Percentiles rank a stretch among this genome's conserved stretches.
phyloP scores from a whole-genome alignment of 2,113 vertebrate genomes.

The Holacanthus passer region DNA sequence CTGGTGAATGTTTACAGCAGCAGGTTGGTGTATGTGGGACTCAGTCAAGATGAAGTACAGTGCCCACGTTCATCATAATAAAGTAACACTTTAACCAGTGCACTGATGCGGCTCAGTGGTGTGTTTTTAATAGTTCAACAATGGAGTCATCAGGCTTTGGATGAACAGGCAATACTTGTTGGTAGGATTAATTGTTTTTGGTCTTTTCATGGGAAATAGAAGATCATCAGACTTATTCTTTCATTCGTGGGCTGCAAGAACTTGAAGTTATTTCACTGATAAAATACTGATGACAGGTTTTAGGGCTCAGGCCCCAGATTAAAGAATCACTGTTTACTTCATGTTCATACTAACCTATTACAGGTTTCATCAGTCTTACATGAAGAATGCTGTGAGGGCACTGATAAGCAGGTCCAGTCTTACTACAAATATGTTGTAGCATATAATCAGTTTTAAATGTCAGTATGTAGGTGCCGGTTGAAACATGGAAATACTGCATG shows the following conservation, averaged over 20 bases:
- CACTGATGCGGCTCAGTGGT: background rate
- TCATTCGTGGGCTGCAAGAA: background rate
- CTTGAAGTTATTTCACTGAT: background rate
- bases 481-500: slow-evolving; percentile 10
- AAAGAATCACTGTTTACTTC: background rate
- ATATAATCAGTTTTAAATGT: slow-evolving; percentile 51
- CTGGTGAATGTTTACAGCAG: background rate
- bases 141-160: background rate
- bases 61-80: background rate
- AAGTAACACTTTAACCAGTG: background rate
- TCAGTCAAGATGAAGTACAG: background rate
- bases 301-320: background rate
- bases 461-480: slow-evolving; percentile 17
- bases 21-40: background rate
- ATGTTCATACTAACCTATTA: background rate
- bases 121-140: background rate
- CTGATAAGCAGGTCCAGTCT: slow-evolving; percentile 23
- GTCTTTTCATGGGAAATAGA: background rate
- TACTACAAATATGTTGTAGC: slow-evolving; percentile 18
- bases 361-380: slow-evolving; percentile 11
- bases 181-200: background rate
- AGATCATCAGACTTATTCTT: background rate
- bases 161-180: background rate
- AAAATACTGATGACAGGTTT: background rate
- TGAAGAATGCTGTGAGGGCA: slow-evolving; percentile 9